Base-by-base conservation (phyloP, 2,113 vertebrate genomes). In the Tychaedon coryphoeus region DNA sequence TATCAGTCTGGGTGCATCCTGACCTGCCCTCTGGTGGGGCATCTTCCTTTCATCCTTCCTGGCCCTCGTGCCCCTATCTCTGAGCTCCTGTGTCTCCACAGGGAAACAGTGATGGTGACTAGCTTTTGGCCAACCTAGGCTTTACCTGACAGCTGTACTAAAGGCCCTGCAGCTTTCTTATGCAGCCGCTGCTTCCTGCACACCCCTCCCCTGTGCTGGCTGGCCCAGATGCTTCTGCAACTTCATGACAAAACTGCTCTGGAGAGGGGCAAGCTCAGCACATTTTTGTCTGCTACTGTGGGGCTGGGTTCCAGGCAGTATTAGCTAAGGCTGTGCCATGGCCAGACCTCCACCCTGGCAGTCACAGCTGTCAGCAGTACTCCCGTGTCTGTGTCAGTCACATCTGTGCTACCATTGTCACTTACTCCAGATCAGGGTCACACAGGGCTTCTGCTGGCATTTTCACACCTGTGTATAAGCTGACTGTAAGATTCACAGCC, bases 11-110 rank as follows among this genome's bases (percentile, higher is more conserved):
- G 16, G 8, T 75, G 20, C 17, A 66, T 74, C 9, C 31, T 66
- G 28, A 36, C 34, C 15, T 86, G 36, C 14, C 31, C 8, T 0
- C 5, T 51, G 5, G 4, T 2, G 14, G 16, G 3, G 0, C 8
- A 4, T 8, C 42, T 76, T 88, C 18, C 40, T 86, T 69, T 83
- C 19, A 28, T 56, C n/a, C 18, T 73, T 69, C 34, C 42, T 66
- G 65, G 40, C 25, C 5, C 18, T 54, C 28, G 23, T 69, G 40
- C 19, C 31, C 7, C 25, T 28, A 0, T 47, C 23, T 88, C 22
- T 29, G 79, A 66, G 56, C 34, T 86, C 33, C 48, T 51, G 8
- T 45, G 20, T 84, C 69, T 64, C 31, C 28, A 42, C 13, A 51
- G 82, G 34, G 61, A 47, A 75, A 7, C 25, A 34, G 34, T 0